phyloP scores from a whole-genome alignment of 2,888 invertebrate genomes.

The Monochamus alternatus region DNA sequence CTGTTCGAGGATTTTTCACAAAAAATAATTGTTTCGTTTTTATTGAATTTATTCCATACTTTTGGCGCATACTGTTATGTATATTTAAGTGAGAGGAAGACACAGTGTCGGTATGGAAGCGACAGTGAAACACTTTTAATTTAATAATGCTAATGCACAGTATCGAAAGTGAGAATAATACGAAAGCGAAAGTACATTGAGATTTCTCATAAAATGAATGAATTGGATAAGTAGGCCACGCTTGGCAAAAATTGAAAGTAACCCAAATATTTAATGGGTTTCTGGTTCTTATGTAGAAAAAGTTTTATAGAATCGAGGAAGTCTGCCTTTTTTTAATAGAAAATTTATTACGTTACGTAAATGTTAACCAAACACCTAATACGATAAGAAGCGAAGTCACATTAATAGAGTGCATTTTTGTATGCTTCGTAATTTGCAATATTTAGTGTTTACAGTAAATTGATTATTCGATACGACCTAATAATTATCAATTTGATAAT shows the following conservation, averaged over 20 bases:
- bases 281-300: slow-evolving; percentile 49
- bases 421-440: slow-evolving; percentile 1
- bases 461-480: slow-evolving; percentile 8
- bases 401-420: background rate
- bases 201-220: slow-evolving; percentile 42
- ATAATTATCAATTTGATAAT: slow-evolving; percentile 3
- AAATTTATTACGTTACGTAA: slow-evolving; percentile 6
- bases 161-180: slow-evolving; percentile 47
- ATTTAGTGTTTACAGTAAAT: background rate
- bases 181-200: slow-evolving; percentile 47
- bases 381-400: background rate
- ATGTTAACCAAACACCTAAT: background rate
- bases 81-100: background rate
- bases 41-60: no score
- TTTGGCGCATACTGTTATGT: no score
- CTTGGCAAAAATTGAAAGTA: slow-evolving; percentile 57
- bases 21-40: no score
- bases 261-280: slow-evolving; percentile 56
- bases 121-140: slow-evolving; percentile 30
- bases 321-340: slow-evolving; percentile 36
- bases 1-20: no score
- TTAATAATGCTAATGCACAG: slow-evolving; percentile 34
- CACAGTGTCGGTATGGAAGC: background rate
- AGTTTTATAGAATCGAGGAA: slow-evolving; percentile 47
- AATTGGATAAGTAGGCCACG: slow-evolving; percentile 51